Base-by-base conservation (phyloP, 2,797 vertebrate species). In the Eulemur mongoz region DNA sequence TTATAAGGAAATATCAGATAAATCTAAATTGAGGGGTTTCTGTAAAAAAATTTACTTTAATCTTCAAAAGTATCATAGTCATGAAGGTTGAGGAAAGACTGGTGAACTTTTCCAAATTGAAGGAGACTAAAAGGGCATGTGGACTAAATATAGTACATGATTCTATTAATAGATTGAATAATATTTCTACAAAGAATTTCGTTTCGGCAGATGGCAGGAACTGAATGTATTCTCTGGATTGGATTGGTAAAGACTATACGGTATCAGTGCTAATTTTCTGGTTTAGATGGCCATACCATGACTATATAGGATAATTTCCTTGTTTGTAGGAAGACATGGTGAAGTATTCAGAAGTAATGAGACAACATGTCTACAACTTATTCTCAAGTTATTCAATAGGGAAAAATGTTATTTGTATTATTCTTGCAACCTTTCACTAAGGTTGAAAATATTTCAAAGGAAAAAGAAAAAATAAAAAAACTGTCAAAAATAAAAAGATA, bases 1-100 rank as follows among this genome's bases (percentile, higher is more conserved):
- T 67, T 85, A 73, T 73, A 20, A 96, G 67, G 50, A 96, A 85
- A 78, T 27, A 72, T 79, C 20, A 69, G 22, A 86, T 32, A 86
- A 93, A 91, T 61, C 27, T 8, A 91, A 89, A 73, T n/a, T 40
- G 20, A 78, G 27, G 48, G n/a, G 11, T 18, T 25, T 84, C 14
- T 69, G 20, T 23, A 38, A 91, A 89, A n/a, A 3, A 61, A 73
- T 38, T 93, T 91, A 30, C 13, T 94, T 87, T 96, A 75, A 75
- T 80, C 72, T 95, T 91, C 32, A 89, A 78, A 96, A 82, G 27
- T 76, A 78, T 38, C 23, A 76, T 54, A 15, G 30, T 73, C 30
- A 40, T 54, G 48, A 65, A 96, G 85, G 23, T 69, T 12, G 84
- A 54, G 7, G 67, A 52, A 93, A 84, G 57, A 27, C 18, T 45